Conservation (phyloP, 1,140 invertebrate genomes). For the Goniozus legneri region DNA sequence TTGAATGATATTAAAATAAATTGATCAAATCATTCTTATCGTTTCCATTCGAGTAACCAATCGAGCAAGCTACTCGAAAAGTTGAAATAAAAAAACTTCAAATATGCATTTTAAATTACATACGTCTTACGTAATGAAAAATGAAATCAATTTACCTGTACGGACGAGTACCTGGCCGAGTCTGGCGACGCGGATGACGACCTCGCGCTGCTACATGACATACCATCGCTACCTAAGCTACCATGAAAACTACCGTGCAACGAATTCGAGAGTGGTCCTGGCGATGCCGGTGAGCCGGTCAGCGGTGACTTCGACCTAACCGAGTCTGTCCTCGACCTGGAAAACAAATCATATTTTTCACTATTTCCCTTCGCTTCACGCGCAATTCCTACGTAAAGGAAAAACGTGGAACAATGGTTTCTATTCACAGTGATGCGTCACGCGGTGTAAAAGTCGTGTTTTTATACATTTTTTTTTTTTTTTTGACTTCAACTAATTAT, state of each 20-base stretch:
- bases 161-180: conserved; percentile 48
- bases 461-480: too few species aligned
- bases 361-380: too few species aligned
- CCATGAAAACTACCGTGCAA: conserved; percentile 51
- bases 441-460: too few species aligned
- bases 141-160: conserved; percentile 48
- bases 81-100: conserved; percentile 4
- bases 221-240: conserved; percentile 52
- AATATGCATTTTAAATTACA: too few species aligned
- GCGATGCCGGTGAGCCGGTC: conserved; percentile 49
- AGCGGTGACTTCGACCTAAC: conserved; percentile 51
- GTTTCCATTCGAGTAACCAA: too few species aligned
- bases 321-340: conserved; percentile 49
- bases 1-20: too few species aligned
- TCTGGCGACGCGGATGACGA: conserved; percentile 52
- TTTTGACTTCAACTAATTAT: too few species aligned
- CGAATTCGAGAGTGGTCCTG: conserved; percentile 47
- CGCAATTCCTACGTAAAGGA: neutral
- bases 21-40: too few species aligned
- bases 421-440: neutral
- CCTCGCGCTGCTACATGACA: conserved; percentile 53
- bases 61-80: conserved; percentile 13
- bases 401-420: neutral
- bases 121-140: too few species aligned
- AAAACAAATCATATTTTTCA: too few species aligned